Evolutionary conservation across 2,888 invertebrate genomes (phyloP).

Genomic region (Diabrotica balteata): DNA sequence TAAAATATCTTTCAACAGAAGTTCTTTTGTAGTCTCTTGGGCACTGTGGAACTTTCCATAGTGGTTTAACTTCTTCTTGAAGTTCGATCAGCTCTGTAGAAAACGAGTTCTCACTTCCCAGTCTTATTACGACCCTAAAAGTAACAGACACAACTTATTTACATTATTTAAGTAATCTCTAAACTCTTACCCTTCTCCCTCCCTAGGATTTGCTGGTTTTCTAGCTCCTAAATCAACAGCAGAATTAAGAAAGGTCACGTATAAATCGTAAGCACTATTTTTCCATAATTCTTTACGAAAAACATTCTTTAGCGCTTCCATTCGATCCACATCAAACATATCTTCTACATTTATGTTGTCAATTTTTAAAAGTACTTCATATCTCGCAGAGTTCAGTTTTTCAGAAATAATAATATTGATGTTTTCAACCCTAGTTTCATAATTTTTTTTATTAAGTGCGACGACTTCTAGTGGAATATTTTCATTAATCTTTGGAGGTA

Average conservation of each 20-base stretch:
- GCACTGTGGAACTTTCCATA: slow-evolving; percentile 79
- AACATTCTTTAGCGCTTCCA: slow-evolving; percentile 78
- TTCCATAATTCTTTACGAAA: slow-evolving; percentile 81
- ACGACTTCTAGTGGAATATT: slow-evolving; percentile 75
- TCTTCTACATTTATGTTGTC: slow-evolving; percentile 90
- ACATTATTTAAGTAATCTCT: too few species aligned
- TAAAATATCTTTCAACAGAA: slow-evolving; percentile 82
- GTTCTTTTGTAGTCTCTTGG: slow-evolving; percentile 85
- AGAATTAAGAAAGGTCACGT: slow-evolving; percentile 84
- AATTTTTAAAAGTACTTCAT: slow-evolving; percentile 86
- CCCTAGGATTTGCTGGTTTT: slow-evolving; percentile 80
- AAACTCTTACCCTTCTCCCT: slow-evolving; percentile 79
- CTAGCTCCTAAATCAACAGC: slow-evolving; percentile 86
- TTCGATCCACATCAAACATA: slow-evolving; percentile 74
- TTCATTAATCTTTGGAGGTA: slow-evolving; percentile 70
- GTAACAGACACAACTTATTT: background rate
- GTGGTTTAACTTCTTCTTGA: slow-evolving; percentile 82
- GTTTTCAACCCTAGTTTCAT: slow-evolving; percentile 73
- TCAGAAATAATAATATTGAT: slow-evolving; percentile 66
- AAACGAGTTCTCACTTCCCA: slow-evolving; percentile 79
- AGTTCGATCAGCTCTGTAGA: slow-evolving; percentile 73
- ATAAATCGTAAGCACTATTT: slow-evolving; percentile 76
- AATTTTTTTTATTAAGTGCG: slow-evolving; percentile 78
- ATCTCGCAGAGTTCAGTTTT: slow-evolving; percentile 72
- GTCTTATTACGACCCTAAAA: slow-evolving; percentile 76